Evolutionary conservation across 2,113 vertebrate species (phyloP), one percentile per base, ranked within the genome.

Genomic region (Phrynosoma blainvillii): DNA sequence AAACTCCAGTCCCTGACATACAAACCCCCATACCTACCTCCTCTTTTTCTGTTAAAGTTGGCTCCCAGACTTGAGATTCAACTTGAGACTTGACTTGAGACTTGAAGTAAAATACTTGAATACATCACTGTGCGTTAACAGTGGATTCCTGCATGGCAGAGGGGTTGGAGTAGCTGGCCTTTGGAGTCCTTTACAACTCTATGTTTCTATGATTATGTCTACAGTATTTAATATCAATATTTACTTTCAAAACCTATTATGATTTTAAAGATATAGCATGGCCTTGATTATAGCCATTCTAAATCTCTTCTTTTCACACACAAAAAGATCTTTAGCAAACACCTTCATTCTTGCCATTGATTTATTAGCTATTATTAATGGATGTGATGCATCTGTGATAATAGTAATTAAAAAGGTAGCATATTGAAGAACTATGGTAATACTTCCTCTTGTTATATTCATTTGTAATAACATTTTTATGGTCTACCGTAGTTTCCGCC

Each of bases 401-500:
- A n/a, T 42, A n/a, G 27, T 66, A 77, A 47, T 66, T 66, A 21
- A 70, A 70, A 82, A 78, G 25, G 4, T 30, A 54, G 5, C 80
- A 9, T 13, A 10, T 81, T 86, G 75, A 77, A 12, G 21, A 13
- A n/a, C 70, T 73, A 73, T 6, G 3, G 56, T 59, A 23, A 25
- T n/a, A 3, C 27, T 52, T 27, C 23, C 5, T 76, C 40, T 76
- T 76, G 25, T 12, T 4, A 14, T 32, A 9, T 13, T 10, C 5
- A 25, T 21, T 52, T 84, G 13, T 62, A 70, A 59, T 32, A 86
- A 82, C 81, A 71, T 7, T 47, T 3, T 82, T 14, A 32, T 90
- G 8, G 5, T 78, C 36, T 36, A 36, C 36, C 36, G 23, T 16
- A 73, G 6, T 65, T 91, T 94, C 82, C 68, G 27, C 78, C 91